Percentiles rank a stretch among this genome's conserved stretches.
Evolutionary conservation across 2,888 invertebrate genomes (phyloP).

Genomic region (Clepsis dumicolana): DNA sequence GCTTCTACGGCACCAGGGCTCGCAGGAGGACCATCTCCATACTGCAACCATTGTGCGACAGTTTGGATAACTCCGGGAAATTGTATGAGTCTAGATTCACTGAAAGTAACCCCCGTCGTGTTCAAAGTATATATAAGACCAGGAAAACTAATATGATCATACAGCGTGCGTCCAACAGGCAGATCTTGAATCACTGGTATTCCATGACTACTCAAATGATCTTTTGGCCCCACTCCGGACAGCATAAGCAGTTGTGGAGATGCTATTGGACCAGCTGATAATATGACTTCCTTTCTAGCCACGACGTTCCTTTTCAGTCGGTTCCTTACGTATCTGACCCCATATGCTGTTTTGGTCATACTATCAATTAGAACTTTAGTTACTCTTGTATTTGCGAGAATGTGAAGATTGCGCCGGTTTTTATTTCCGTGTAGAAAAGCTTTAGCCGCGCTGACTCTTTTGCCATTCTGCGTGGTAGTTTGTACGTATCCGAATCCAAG

Average conservation of each 20-base stretch:
- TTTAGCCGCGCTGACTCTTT: conserved; percentile 85
- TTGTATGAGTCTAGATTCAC: conserved; percentile 57
- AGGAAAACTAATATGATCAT: conserved; percentile 88
- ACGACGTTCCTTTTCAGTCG: conserved; percentile 71
- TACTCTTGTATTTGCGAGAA: conserved; percentile 83
- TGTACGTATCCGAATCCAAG: conserved; percentile 88
- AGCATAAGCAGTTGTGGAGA: conserved; percentile 94
- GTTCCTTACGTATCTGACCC: conserved; percentile 83
- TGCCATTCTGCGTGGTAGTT: conserved; percentile 86
- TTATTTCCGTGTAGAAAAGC: conserved; percentile 86
- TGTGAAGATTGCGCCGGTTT: conserved; percentile 84
- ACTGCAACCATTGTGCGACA: conserved; percentile 60
- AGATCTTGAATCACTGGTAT: conserved; percentile 86
- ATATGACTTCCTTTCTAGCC: conserved; percentile 89
- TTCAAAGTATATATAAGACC: conserved; percentile 89
- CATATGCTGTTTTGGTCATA: conserved; percentile 77
- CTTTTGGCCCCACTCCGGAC: conserved; percentile 89
- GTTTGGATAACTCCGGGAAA: conserved; percentile 51
- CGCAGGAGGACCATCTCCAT: conserved; percentile 76
- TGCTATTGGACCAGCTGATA: conserved; percentile 92
- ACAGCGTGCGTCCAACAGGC: conserved; percentile 88
- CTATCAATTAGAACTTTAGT: conserved; percentile 84
- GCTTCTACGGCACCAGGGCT: conserved; percentile 88
- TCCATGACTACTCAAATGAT: conserved; percentile 82
- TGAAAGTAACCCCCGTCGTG: conserved; percentile 58